These are phyloP conservation scores for Sigmodon hispidus DNA, from an alignment of 2,113 vertebrate species.

Conservation along the genomic window DNA sequence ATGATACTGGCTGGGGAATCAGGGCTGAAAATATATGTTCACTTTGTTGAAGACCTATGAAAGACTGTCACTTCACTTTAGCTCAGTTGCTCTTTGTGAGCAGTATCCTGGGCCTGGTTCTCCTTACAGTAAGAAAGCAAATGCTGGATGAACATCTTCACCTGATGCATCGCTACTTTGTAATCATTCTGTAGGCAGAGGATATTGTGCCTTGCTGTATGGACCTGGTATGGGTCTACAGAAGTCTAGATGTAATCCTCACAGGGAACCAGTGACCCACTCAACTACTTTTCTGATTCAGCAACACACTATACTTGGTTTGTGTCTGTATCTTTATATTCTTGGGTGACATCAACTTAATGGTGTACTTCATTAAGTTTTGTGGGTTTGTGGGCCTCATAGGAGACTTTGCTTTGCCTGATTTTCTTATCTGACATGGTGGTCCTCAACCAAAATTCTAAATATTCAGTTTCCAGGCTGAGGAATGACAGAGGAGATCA, in stretches of 20 bases:
- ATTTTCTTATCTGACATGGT: background rate
- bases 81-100: background rate
- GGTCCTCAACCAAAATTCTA: background rate
- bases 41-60: background rate
- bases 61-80: background rate
- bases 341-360: background rate
- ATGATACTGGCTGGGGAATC: background rate
- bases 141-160: background rate
- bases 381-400: background rate
- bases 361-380: accelerated
- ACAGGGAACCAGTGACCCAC: background rate
- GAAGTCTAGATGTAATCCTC: background rate
- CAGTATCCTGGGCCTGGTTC: background rate
- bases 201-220: background rate
- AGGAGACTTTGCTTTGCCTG: too few relatives aligned
- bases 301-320: background rate
- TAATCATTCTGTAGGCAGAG: background rate
- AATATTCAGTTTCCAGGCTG: background rate
- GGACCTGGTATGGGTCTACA: background rate
- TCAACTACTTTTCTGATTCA: background rate
- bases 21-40: background rate
- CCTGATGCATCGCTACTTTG: too few relatives aligned
- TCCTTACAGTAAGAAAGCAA: background rate
- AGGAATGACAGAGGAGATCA: background rate
- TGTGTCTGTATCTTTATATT: too few relatives aligned